Percentiles rank a stretch among this genome's conserved stretches.
Conservation (phyloP, 2,888 invertebrate genomes). For the Herminia tarsipennalis region DNA sequence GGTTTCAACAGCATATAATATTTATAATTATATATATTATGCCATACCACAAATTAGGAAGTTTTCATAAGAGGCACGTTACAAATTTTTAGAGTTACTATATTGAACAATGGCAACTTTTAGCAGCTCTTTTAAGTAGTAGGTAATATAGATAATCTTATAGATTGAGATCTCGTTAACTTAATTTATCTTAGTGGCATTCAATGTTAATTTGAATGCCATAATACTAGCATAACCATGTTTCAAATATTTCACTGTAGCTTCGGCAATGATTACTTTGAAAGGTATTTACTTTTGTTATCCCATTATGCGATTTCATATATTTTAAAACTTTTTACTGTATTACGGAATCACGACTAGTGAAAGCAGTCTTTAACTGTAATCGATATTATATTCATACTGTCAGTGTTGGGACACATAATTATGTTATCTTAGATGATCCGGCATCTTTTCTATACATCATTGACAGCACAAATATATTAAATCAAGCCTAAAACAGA, state of each 20-base stretch:
- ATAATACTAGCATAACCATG: background rate
- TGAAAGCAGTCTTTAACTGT: no score
- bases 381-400: no score
- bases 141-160: constrained; percentile 9
- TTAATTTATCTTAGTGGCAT: background rate
- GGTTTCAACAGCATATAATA: constrained; percentile 16
- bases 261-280: no score
- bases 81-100: constrained; percentile 12
- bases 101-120: constrained; percentile 16
- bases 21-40: constrained; percentile 15
- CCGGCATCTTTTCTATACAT: no score
- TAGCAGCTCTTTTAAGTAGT: constrained; percentile 16
- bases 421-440: no score
- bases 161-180: constrained; percentile 37
- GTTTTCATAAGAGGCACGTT: constrained; percentile 27
- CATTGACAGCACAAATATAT: no score
- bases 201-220: background rate
- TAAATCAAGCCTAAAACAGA: no score
- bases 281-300: no score
- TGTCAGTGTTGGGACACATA: no score
- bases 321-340: no score
- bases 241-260: constrained; percentile 7
- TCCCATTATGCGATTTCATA: no score
- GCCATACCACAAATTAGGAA: constrained; percentile 40
- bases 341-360: no score